phyloP scores from a whole-genome alignment of 2,113 vertebrate genomes.

The Rhea americana region DNA sequence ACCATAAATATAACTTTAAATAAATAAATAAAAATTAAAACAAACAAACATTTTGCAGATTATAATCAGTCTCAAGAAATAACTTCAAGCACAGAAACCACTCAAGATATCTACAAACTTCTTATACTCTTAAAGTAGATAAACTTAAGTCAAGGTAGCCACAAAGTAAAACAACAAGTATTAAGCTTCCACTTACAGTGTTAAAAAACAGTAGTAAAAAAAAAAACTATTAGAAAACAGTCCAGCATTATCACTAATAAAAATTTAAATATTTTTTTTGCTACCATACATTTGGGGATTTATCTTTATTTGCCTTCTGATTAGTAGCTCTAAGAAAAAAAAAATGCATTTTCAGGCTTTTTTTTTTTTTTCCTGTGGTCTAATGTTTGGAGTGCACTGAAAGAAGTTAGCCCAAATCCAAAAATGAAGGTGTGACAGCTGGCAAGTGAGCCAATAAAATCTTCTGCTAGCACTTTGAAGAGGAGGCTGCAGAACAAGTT shows the following conservation, averaged over 20 bases:
- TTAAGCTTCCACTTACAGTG: not conserved
- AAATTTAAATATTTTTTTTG: not conserved
- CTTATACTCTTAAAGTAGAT: not conserved
- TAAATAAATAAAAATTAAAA: not conserved
- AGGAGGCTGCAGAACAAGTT: slow-evolving; percentile 65
- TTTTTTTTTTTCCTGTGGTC: not conserved
- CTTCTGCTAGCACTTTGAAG: slow-evolving; percentile 7
- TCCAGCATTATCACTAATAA: not conserved
- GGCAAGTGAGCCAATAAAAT: not conserved
- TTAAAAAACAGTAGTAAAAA: not conserved
- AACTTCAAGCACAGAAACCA: not conserved
- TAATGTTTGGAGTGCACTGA: not conserved
- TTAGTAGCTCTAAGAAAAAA: too few relatives aligned
- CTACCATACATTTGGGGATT: not conserved
- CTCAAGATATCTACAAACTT: not conserved
- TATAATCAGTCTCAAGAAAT: not conserved
- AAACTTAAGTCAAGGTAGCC: not conserved
- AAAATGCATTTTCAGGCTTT: not conserved
- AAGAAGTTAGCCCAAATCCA: not conserved
- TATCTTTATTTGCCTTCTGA: not conserved
- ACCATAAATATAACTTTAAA: not conserved
- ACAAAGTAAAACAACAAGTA: not conserved
- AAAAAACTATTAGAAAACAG: not conserved
- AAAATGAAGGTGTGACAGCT: not conserved
- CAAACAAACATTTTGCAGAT: not conserved